Evolutionary conservation across 2,797 vertebrate genomes (phyloP), one percentile per base, ranked within the genome.

Genomic region (Xenops minutus): DNA sequence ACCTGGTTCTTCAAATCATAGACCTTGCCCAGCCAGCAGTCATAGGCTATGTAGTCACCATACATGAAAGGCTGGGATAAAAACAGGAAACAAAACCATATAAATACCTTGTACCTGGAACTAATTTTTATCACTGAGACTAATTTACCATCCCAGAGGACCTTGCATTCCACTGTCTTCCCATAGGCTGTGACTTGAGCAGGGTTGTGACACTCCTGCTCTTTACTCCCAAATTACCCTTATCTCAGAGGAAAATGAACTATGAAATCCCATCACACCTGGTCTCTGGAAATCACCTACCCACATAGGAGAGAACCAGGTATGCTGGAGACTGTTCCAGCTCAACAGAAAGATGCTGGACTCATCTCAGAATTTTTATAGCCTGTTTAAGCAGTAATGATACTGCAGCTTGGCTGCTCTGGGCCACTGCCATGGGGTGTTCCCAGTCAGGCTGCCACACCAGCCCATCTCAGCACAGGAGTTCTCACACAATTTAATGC

Each of bases 11-110:
- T 99, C 97, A 99, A 97, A 97, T 99, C 99, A 18, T 99, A 99
- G 73, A 99, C 99, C 95, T 99, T 99, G 68, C 99, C 99, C 88
- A 99, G 97, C 99, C 99, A 99, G 98, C 99, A 99, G 97, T 99
- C 99, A 21, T 99, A 99, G 82, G 99, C 99, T 32, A 99, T 99
- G 96, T 99, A 99, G 97, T 99, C 99, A 19, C 99, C 99, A 21
- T 99, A 99, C 99, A 99, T 99, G 93, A 99, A 99, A 56, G 99
- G 99, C 99, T 99, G 85, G 7, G 43, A 84, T 54, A 26, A 87
- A 93, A 73, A 73, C 15, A 58, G 55, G 30, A 90, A 81, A 83
- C n/a, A 87, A 85, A 90, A 11, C 20, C n/a, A 54, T 17, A 12
- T 3, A 32, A 82, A 22, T 21, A 75, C 6, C 29, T 36, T 52